These are phyloP conservation scores for Nasonia oneida DNA, from an alignment of 2,888 invertebrate genomes.

Conservation along the genomic window DNA sequence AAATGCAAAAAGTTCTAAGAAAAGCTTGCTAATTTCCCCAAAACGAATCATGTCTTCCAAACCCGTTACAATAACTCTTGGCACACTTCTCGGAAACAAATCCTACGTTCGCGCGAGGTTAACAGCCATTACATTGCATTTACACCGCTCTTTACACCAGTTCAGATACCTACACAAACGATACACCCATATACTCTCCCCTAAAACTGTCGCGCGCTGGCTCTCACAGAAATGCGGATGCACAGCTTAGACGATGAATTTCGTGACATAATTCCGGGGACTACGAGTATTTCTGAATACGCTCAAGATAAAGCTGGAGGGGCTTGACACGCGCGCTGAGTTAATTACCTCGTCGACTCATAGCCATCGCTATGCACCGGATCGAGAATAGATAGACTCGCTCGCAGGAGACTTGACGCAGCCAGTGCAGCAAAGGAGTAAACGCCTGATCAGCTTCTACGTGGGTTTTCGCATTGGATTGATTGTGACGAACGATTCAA, in stretches of 20 bases:
- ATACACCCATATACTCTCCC: too few species aligned
- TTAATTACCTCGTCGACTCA: conserved; percentile 48
- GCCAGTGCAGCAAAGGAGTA: neutral
- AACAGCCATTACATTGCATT: conserved; percentile 36
- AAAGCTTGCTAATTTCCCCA: neutral
- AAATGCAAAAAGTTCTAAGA: too few species aligned
- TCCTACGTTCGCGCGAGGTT: neutral
- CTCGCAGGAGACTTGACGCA: neutral
- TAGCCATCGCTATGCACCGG: conserved; percentile 24
- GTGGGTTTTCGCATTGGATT: too few species aligned
- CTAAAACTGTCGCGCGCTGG: neutral
- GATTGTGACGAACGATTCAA: too few species aligned
- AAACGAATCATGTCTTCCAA: conserved; percentile 25
- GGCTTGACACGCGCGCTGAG: conserved; percentile 10
- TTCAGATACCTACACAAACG: neutral
- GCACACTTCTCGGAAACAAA: conserved; percentile 29
- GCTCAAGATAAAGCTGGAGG: neutral
- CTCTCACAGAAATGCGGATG: conserved; percentile 9
- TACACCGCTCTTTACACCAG: conserved; percentile 23
- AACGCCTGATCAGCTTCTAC: neutral
- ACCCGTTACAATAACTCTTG: conserved; percentile 38
- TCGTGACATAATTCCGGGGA: conserved; percentile 50
- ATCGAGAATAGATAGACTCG: conserved; percentile 48
- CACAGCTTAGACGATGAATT: conserved; percentile 11
- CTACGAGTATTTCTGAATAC: conserved; percentile 26